These are phyloP conservation scores for Metalampra italica DNA, from an alignment of 2,888 invertebrate genomes.

Conservation along the genomic window DNA sequence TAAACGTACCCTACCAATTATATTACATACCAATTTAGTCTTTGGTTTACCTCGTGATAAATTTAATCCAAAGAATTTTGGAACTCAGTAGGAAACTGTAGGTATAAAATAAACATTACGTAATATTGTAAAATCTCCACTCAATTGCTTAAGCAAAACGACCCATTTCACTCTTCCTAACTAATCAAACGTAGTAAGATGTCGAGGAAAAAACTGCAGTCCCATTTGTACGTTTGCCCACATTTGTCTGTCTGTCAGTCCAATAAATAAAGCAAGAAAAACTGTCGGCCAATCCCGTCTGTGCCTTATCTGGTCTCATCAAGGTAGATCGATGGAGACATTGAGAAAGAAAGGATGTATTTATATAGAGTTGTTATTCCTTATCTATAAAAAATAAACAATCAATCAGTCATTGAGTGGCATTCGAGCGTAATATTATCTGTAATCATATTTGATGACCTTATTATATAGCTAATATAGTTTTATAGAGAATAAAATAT, in stretches of 20 bases:
- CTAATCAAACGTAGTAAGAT: conserved; percentile 54
- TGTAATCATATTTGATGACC: too few species aligned
- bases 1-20: too few species aligned
- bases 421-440: too few species aligned
- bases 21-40: too few species aligned
- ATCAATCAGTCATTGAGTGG: too few species aligned
- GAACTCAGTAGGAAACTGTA: too few species aligned
- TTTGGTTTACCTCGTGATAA: too few species aligned
- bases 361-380: conserved; percentile 36
- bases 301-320: conserved; percentile 70
- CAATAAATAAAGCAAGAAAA: conserved; percentile 71
- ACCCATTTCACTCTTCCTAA: conserved; percentile 43
- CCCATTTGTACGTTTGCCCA: conserved; percentile 57
- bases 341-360: conserved; percentile 25
- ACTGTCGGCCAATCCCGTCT: conserved; percentile 63
- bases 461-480: too few species aligned
- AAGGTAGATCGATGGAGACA: conserved; percentile 60
- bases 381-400: conserved; percentile 12
- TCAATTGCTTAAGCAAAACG: conserved; percentile 18
- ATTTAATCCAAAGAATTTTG: too few species aligned
- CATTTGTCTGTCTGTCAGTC: conserved; percentile 69
- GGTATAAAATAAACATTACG: too few species aligned
- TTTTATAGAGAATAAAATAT: too few species aligned
- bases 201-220: conserved; percentile 37
- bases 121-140: neutral